These are phyloP conservation scores for Siniperca undulata DNA, from an alignment of 2,797 vertebrate species.

Conservation along the genomic window DNA sequence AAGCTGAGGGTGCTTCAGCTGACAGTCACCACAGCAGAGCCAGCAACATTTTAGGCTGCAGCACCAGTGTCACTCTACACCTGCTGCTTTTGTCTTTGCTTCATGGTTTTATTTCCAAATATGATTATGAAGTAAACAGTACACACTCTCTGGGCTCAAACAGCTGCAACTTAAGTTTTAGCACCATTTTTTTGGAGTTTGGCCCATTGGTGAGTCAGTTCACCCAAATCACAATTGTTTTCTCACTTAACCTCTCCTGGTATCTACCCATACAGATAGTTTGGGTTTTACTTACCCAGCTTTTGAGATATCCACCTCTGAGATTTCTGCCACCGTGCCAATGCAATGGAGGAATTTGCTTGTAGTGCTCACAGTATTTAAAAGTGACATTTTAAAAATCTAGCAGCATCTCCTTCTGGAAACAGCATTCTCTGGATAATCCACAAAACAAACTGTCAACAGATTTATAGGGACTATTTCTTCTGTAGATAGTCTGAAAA, in stretches of 20 bases:
- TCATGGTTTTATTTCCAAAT: neutral
- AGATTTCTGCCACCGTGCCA: neutral
- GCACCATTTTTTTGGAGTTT: no score
- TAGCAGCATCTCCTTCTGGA: neutral
- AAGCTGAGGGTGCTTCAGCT: slow-evolving; percentile 1
- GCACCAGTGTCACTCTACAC: neutral
- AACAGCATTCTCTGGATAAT: neutral
- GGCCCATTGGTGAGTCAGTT: neutral
- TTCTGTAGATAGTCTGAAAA: neutral
- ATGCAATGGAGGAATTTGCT: neutral
- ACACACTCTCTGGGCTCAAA: neutral
- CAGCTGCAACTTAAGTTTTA: neutral
- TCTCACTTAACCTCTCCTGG: neutral
- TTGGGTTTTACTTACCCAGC: neutral
- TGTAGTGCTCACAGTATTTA: neutral
- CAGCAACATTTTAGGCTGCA: neutral
- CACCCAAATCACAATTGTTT: neutral
- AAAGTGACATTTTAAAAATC: neutral
- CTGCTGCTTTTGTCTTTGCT: slow-evolving; percentile 1
- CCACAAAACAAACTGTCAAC: neutral
- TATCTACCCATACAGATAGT: neutral
- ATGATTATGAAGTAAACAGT: neutral
- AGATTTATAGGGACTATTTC: neutral
- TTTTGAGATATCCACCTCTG: neutral
- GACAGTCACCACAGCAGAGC: slow-evolving; percentile 8